A percentile compares a stretch with the other conserved stretches of the same genome.
phyloP scores from a whole-genome alignment of 2,113 vertebrate species.

The zebrafish (Danio rerio) region GRCz12tu NC_133182.1:31750001-31750500 shows the following conservation, averaged over 20 bases:
- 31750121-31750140: too few relatives aligned
- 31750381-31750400: not conserved
- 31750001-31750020: too few relatives aligned
- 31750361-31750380: not conserved
- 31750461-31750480: not conserved
- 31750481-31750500: too few relatives aligned
- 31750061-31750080: too few relatives aligned
- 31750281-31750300: not conserved
- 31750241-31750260: not conserved
- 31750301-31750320: not conserved
- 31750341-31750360: not conserved
- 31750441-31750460: not conserved
- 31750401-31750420: slow-evolving; percentile 26
- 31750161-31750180: too few relatives aligned
- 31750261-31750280: slow-evolving; percentile 11
- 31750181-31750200: too few relatives aligned
- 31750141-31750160: too few relatives aligned
- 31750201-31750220: not conserved
- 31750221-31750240: not conserved
- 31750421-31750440: not conserved
- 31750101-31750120: too few relatives aligned
- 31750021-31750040: too few relatives aligned
- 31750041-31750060: too few relatives aligned
- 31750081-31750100: too few relatives aligned
- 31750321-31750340: not conserved